Evolutionary conservation across 2,888 invertebrate genomes (phyloP), one percentile per base, ranked within the genome.

Genomic region (Hipparchia sbordonii): DNA sequence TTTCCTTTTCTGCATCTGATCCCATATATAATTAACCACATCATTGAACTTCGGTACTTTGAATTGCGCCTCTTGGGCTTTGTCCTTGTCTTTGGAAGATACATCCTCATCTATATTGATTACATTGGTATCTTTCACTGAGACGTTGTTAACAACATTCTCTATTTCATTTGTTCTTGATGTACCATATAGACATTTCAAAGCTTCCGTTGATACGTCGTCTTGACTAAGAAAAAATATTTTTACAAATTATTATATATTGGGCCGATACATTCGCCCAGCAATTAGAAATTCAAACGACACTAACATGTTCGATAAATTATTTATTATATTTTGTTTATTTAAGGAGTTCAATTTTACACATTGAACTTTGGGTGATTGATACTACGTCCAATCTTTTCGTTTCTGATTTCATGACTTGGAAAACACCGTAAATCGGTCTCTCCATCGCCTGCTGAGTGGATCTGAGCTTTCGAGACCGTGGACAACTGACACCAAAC

Each of bases 141-240:
- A 84, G 1, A 90, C 90, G 76, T 94, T 94, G 79, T 93, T 93
- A 0, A 94, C 94, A 2, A 91, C 90, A 56, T 94, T 91, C 8
- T 93, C 93, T 74, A 94, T 94, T 82, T 94, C 94, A 46, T 74
- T 87, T 0, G 86, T 80, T 8, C 96, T 94, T 0, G 95, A 94
- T 8, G 95, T 95, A 0, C 97, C 97, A 84, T 97, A 97, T 7
- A 98, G 87, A 74, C 96, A 95, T 88, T 96, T 96, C 51, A 95
- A 85, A 0, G 97, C 97, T 89, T 97, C 97, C 6, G 94, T 94
- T 65, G 95, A 95, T 57, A 97, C 96, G 82, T 97, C 97, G 73
- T 96, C 96, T 90, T 97, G 97, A 74, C 96, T 96, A 80, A 57
- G 81, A 78, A 66, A 8, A 13, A 33, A 23, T 33, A 13, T 8